Percentiles rank a stretch among this genome's conserved stretches.
Evolutionary conservation across 2,797 vertebrate species (phyloP).

Genomic region (Sebastes variabilis): DNA sequence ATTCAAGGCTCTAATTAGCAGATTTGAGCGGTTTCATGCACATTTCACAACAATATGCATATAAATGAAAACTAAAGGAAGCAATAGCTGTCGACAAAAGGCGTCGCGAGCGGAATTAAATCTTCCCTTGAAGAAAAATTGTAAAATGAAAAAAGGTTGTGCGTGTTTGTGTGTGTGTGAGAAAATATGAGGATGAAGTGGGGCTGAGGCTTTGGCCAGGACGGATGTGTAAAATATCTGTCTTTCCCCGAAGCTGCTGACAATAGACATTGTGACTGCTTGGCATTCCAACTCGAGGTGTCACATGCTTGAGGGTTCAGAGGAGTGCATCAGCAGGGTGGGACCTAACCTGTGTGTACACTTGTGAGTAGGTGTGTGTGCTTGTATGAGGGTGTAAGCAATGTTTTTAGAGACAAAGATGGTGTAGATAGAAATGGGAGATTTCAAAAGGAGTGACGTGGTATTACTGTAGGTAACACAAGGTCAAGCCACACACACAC

Average conservation of each 20-base stretch:
- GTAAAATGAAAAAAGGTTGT: background rate
- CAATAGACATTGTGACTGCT: slow-evolving; percentile 57
- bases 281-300: slow-evolving; percentile 69
- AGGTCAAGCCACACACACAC: slow-evolving; percentile 5
- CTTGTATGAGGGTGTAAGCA: background rate
- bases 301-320: slow-evolving; percentile 72
- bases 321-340: slow-evolving; percentile 39
- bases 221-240: slow-evolving; percentile 42
- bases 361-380: background rate
- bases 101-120: slow-evolving; percentile 13
- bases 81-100: slow-evolving; percentile 26
- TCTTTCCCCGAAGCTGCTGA: slow-evolving; percentile 48
- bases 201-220: slow-evolving; percentile 12
- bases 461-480: background rate
- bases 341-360: slow-evolving; percentile 31
- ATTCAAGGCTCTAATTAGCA: slow-evolving; percentile 48
- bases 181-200: background rate
- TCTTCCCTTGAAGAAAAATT: slow-evolving; percentile 25
- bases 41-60: slow-evolving; percentile 23
- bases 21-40: slow-evolving; percentile 40
- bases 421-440: background rate
- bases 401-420: background rate
- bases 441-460: background rate
- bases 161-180: background rate
- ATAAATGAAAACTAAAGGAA: slow-evolving; percentile 27